Evolutionary conservation across 1,140 invertebrate species (phyloP).

Genomic region (Lordiphosa clarofinis): DNA sequence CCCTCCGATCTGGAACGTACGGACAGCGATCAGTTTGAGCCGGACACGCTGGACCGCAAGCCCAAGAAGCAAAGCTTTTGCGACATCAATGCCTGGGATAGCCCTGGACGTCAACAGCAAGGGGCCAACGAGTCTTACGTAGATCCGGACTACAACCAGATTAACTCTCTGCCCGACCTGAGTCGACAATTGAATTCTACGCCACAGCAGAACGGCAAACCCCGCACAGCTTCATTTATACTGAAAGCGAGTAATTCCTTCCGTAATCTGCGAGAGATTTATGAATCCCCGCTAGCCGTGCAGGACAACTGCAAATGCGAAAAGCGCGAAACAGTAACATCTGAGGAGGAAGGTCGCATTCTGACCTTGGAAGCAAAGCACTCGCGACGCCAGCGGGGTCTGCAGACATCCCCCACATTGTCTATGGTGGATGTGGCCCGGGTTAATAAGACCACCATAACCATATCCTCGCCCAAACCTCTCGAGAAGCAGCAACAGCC

Average conservation of each 20-base stretch:
- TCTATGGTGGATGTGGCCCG: conserved; percentile 53
- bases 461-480: conserved; percentile 56
- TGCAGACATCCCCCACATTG: conserved; percentile 82
- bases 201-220: conserved; percentile 25
- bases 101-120: conserved; percentile 66
- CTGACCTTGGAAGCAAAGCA: conserved; percentile 85
- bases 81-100: conserved; percentile 79
- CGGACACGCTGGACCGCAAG: conserved; percentile 91
- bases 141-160: conserved; percentile 82
- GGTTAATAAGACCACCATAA: conserved; percentile 65
- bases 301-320: conserved; percentile 65
- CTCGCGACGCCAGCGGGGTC: conserved; percentile 84
- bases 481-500: conserved; percentile 24
- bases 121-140: conserved; percentile 72
- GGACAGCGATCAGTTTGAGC: conserved; percentile 86
- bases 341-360: conserved; percentile 81
- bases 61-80: conserved; percentile 82
- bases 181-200: conserved; percentile 25
- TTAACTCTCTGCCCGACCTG: conserved; percentile 76
- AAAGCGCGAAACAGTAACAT: conserved; percentile 10
- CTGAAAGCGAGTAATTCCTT: conserved; percentile 65
- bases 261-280: conserved; percentile 84
- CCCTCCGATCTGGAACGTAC: conserved; percentile 74
- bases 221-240: conserved; percentile 56
- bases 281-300: conserved; percentile 82